These are phyloP conservation scores for Netelia virgata DNA, from an alignment of 2,888 invertebrate species.

Conservation along the genomic window DNA sequence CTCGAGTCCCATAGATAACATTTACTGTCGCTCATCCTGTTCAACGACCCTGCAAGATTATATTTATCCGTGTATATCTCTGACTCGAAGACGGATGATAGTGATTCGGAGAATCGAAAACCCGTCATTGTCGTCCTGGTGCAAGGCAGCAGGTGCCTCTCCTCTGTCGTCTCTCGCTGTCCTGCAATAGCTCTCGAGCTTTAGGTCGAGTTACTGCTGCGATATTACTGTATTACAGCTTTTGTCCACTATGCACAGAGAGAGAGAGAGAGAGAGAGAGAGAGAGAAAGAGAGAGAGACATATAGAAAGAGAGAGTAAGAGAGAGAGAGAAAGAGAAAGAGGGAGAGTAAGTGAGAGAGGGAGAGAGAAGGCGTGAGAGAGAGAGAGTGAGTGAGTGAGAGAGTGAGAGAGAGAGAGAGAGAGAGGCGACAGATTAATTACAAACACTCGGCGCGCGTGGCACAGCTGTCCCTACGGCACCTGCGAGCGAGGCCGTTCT, in stretches of 20 bases:
- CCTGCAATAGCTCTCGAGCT: not conserved
- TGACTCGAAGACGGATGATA: constrained; percentile 49
- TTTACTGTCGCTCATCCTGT: not conserved
- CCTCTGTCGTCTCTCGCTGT: constrained; percentile 4
- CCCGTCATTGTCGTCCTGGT: constrained; percentile 57
- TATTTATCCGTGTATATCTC: not conserved
- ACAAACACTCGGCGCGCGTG: constrained; percentile 61
- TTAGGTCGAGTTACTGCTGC: constrained; percentile 14
- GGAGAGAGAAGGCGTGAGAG: not conserved
- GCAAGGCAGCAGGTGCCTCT: constrained; percentile 48
- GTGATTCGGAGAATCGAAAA: constrained; percentile 31
- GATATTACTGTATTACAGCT: constrained; percentile 43
- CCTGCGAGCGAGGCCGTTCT: constrained; percentile 61
- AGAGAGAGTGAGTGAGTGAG: not conserved
- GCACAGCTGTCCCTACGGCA: constrained; percentile 64
- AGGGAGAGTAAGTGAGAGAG: not conserved
- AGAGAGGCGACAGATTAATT: constrained; percentile 65
- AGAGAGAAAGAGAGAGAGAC: not conserved
- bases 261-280: not conserved
- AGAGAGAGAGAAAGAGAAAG: not conserved
- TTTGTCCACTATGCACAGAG: constrained; percentile 42
- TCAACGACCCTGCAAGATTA: not conserved
- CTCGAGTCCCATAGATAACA: not conserved
- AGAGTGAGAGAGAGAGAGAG: not conserved
- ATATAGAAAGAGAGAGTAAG: constrained; percentile 3